Evolutionary conservation across 2,797 vertebrate genomes (phyloP), one percentile per base, ranked within the genome.

Genomic region (Phyllotis vaccarum): DNA sequence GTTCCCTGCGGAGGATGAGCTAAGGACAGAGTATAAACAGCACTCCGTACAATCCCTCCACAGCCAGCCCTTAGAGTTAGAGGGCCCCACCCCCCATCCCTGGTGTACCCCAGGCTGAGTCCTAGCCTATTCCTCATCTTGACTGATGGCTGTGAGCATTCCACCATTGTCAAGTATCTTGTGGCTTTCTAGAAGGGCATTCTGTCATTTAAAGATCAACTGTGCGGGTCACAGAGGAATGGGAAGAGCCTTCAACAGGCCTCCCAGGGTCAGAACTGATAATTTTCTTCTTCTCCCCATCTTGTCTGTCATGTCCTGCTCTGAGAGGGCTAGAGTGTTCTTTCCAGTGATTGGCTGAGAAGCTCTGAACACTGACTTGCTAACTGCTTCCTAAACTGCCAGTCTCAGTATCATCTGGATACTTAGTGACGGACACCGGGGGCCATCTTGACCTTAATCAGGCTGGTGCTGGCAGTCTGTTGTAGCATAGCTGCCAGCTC

Each of bases 1-100:
- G 52, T 6, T 0, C 0, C 9, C 1, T 1, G 1, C 19, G 24
- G 16, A 49, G 46, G 3, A 3, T 75, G 24, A 22, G 37, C 13
- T 21, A 72, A 40, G 37, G 29, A 11, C 54, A 70, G 9, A n/a
- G 49, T 54, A 1, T 29, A 29, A 68, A 13, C 6, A 1, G 1
- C 10, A 0, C 3, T n/a, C 0, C 17, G 2, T 29, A 16, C 31
- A 11, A 29, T 54, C 5, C 1, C 21, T 68, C 66, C 3, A 1
- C 8, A 40, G 80, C n/a, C 58, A 58, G 58, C 2, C 0, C 3
- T 9, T 13, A 64, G 13, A 16, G 2, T 12, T 5, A 34, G 43
- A 37, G 52, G n/a, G n/a, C n/a, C n/a, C 13, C 49, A 37, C 16
- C 72, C 1, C n/a, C 31, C 43, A 40, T 72, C 27, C 40, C 22